Conservation (phyloP, 1,140 invertebrate genomes). For the Leptopilina clavipes region DNA sequence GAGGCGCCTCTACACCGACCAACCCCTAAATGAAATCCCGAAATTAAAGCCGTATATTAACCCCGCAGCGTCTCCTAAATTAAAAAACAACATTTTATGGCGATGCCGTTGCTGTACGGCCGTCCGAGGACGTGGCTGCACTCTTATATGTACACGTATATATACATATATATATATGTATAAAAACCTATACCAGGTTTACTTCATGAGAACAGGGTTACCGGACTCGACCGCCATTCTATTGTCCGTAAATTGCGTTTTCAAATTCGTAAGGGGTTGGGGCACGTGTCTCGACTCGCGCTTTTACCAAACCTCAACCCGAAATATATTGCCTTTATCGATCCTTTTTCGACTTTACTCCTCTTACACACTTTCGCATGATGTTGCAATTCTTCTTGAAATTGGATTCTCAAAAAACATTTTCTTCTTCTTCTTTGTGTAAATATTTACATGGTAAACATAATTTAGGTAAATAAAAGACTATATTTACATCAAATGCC, state of each 20-base stretch:
- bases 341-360: constrained; percentile 3
- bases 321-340: constrained; percentile 14
- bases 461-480: too few relatives aligned
- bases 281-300: constrained; percentile 55
- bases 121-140: constrained; percentile 42
- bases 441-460: too few relatives aligned
- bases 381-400: background rate
- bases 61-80: constrained; percentile 67
- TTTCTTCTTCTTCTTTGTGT: background rate
- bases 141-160: constrained; percentile 24
- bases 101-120: constrained; percentile 33
- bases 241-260: constrained; percentile 73
- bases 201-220: constrained; percentile 54
- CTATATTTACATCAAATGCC: too few relatives aligned
- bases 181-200: constrained; percentile 34
- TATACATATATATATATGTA: too few relatives aligned
- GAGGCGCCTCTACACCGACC: constrained; percentile 46
- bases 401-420: background rate
- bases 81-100: constrained; percentile 74
- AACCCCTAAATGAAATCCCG: constrained; percentile 68
- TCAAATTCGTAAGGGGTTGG: constrained; percentile 66
- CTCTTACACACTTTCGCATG: background rate
- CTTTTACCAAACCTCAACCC: constrained; percentile 49
- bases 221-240: constrained; percentile 63
- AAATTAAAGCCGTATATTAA: constrained; percentile 75